Percentiles rank a stretch among this genome's conserved stretches.
Evolutionary conservation across 2,797 vertebrate genomes (phyloP).

Genomic region (Leptatherina wallacei): DNA sequence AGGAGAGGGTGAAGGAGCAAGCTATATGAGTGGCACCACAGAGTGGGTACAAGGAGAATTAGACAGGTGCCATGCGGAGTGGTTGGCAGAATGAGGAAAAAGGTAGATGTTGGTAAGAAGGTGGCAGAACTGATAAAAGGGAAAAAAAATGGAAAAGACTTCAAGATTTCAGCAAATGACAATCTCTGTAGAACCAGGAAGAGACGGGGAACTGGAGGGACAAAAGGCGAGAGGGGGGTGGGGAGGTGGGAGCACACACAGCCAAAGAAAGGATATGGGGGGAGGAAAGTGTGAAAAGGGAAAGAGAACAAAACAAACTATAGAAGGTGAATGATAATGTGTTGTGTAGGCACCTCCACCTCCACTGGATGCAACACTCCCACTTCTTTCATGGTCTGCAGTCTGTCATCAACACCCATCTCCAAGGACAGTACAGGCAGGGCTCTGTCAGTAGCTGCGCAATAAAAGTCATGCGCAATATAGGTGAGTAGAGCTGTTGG

Average conservation of each 20-base stretch:
- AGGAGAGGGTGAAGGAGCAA: constrained; percentile 76
- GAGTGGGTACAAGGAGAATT: constrained; percentile 79
- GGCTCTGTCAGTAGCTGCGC: constrained; percentile 77
- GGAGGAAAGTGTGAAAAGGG: constrained; percentile 61
- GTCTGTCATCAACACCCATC: constrained; percentile 74
- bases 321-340: constrained; percentile 70
- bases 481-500: constrained; percentile 85
- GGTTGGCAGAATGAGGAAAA: constrained; percentile 72
- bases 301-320: constrained; percentile 70
- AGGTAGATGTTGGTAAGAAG: constrained; percentile 69
- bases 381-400: constrained; percentile 77
- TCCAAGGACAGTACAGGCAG: constrained; percentile 68
- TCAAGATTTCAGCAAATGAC: constrained; percentile 69
- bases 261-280: constrained; percentile 55
- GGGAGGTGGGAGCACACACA: constrained; percentile 3
- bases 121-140: constrained; percentile 70
- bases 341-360: constrained; percentile 72
- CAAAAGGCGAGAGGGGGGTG: constrained; percentile 33
- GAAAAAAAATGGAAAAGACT: constrained; percentile 53
- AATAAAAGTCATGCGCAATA: constrained; percentile 79
- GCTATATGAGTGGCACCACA: constrained; percentile 77
- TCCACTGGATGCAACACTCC: constrained; percentile 78
- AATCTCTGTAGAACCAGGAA: constrained; percentile 44
- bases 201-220: constrained; percentile 45
- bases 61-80: constrained; percentile 76